Percentiles rank a stretch among this genome's conserved stretches.
These are phyloP conservation scores for Gambusia holbrooki DNA, from an alignment of 2,113 vertebrate genomes.

Conservation along the genomic window DNA sequence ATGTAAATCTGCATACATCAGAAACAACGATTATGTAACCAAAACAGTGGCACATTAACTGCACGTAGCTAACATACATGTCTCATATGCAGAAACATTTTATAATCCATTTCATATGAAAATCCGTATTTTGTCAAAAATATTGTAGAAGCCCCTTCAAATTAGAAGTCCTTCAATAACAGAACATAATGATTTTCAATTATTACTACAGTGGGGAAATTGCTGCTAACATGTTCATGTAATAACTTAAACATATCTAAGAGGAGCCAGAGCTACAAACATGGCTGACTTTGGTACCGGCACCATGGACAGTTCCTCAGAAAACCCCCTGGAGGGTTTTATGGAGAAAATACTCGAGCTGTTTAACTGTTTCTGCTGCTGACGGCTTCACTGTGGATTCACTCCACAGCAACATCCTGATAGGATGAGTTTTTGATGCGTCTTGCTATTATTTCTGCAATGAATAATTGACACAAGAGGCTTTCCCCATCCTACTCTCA, in stretches of 20 bases:
- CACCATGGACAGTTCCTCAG: constrained; percentile 62
- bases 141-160: too few relatives aligned
- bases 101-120: too few relatives aligned
- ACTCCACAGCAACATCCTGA: constrained; percentile 26
- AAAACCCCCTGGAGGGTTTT: constrained; percentile 4
- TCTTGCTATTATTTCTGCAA: constrained; percentile 31
- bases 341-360: too few relatives aligned
- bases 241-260: constrained; percentile 11
- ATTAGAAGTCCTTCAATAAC: too few relatives aligned
- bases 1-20: neutral
- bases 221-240: neutral
- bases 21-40: neutral
- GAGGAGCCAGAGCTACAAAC: constrained; percentile 25
- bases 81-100: neutral
- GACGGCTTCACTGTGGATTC: constrained; percentile 27
- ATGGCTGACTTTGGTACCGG: constrained; percentile 35
- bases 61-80: neutral
- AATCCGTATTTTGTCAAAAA: too few relatives aligned
- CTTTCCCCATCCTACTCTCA: constrained; percentile 54
- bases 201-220: too few relatives aligned
- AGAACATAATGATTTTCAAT: too few relatives aligned
- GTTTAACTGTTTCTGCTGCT: constrained; percentile 19
- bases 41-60: neutral
- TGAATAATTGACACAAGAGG: constrained; percentile 62
- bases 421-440: constrained; percentile 38